A percentile compares a stretch with the other conserved stretches of the same genome.
Evolutionary conservation across 2,888 invertebrate genomes (phyloP).

Genomic region (Lepeophtheirus nordmannii): DNA sequence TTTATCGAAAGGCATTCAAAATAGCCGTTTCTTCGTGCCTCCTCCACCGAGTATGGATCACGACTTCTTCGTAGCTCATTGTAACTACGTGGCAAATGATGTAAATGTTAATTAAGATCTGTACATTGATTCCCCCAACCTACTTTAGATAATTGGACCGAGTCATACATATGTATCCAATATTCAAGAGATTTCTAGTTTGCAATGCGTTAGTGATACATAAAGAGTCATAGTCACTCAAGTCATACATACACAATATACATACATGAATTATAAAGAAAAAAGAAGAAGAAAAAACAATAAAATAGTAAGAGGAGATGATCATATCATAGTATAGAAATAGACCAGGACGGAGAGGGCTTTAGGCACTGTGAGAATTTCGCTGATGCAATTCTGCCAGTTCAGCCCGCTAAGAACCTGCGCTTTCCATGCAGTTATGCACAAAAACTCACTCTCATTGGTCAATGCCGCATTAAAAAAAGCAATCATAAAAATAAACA

Average conservation of each 20-base stretch:
- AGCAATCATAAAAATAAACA: background rate
- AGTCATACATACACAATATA: background rate
- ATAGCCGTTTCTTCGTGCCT: no score
- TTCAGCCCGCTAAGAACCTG: background rate
- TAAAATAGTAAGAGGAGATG: background rate
- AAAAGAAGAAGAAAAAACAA: background rate
- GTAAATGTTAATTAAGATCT: background rate
- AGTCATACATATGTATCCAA: background rate
- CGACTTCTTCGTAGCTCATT: background rate
- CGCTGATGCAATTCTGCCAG: background rate
- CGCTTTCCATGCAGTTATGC: conserved; percentile 7
- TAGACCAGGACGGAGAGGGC: background rate
- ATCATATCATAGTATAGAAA: background rate
- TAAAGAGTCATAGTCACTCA: no score
- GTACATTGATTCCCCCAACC: background rate
- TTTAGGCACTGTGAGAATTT: background rate
- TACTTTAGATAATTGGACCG: background rate
- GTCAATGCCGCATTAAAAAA: conserved; percentile 7
- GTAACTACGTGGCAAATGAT: background rate
- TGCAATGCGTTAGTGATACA: background rate
- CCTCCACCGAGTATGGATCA: no score
- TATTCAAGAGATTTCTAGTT: background rate
- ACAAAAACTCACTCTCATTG: conserved; percentile 8
- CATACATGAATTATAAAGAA: background rate
- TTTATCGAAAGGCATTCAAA: no score